These are phyloP conservation scores for Umimayanthus kanabou DNA, from an alignment of 92 coral and sea anemone genomes.

Conservation along the genomic window DNA sequence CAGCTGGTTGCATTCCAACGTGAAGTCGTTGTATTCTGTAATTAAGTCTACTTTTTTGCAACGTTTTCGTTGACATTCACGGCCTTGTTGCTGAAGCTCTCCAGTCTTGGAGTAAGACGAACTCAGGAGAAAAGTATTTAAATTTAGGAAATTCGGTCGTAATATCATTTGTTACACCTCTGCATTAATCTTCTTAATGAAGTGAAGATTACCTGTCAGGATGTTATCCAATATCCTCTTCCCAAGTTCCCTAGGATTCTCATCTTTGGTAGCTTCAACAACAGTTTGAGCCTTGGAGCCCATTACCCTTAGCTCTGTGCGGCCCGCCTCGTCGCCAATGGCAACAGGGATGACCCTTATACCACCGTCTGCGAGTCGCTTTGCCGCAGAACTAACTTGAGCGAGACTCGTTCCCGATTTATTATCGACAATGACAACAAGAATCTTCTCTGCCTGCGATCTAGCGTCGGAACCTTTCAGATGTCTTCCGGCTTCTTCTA, in stretches of 20 bases:
- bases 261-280: slow-evolving; percentile 51
- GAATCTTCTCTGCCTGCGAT: slow-evolving; percentile 73
- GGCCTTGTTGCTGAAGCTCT: too few species aligned
- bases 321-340: slow-evolving; percentile 71
- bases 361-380: slow-evolving; percentile 58
- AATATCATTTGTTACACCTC: too few species aligned
- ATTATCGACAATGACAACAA: slow-evolving; percentile 84
- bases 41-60: too few species aligned
- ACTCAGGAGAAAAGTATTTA: too few species aligned
- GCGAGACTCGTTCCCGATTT: slow-evolving; percentile 62
- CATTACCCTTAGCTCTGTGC: slow-evolving; percentile 57
- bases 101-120: too few species aligned
- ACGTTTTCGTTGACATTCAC: too few species aligned
- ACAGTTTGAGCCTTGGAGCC: slow-evolving; percentile 54
- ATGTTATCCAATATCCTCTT: slow-evolving; percentile 57
- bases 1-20: too few species aligned
- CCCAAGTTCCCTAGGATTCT: slow-evolving; percentile 72
- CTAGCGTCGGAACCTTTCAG: slow-evolving; percentile 64
- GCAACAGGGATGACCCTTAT: slow-evolving; percentile 81
- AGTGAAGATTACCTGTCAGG: slow-evolving; percentile 50
- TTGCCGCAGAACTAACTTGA: slow-evolving; percentile 71
- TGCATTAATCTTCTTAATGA: too few species aligned
- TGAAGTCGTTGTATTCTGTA: too few species aligned
- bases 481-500: slow-evolving; percentile 64
- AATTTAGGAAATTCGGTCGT: too few species aligned